Evolutionary conservation across 2,888 invertebrate species (phyloP).

Genomic region (Tolmerus cingulatus): DNA sequence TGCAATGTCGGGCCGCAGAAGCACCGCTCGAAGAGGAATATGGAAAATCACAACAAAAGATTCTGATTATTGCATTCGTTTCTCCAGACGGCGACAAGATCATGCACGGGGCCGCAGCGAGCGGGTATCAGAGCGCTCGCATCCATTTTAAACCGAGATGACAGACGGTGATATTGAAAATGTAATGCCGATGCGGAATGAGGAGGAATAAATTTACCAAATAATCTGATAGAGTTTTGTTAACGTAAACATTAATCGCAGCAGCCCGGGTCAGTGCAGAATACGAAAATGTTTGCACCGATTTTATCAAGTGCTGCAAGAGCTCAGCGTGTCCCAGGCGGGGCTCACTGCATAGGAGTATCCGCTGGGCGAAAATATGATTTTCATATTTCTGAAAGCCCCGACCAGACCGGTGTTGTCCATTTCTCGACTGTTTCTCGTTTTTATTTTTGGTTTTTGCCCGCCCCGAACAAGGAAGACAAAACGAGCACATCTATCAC

Average conservation of each 20-base stretch:
- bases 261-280: conserved; percentile 4
- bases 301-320: conserved; percentile 15
- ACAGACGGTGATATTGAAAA: conserved; percentile 47
- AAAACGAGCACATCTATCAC: background rate
- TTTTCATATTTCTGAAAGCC: background rate
- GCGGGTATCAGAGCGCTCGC: background rate
- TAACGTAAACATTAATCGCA: conserved; percentile 37
- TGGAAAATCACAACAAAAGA: conserved; percentile 35
- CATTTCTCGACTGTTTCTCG: background rate
- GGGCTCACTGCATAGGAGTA: background rate
- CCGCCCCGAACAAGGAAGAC: background rate
- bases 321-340: background rate
- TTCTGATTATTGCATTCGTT: conserved; percentile 34
- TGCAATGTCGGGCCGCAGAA: background rate
- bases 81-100: conserved; percentile 26
- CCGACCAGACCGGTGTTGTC: background rate
- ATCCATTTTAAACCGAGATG: conserved; percentile 41
- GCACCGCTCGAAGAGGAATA: conserved; percentile 20
- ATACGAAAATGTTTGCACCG: conserved; percentile 30
- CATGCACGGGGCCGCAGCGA: background rate
- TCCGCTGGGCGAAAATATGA: background rate
- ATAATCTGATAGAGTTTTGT: conserved; percentile 37
- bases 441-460: background rate
- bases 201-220: conserved; percentile 33
- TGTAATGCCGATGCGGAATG: conserved; percentile 42